phyloP scores from a whole-genome alignment of 2,888 invertebrate genomes.

The Julus scanicus region DNA sequence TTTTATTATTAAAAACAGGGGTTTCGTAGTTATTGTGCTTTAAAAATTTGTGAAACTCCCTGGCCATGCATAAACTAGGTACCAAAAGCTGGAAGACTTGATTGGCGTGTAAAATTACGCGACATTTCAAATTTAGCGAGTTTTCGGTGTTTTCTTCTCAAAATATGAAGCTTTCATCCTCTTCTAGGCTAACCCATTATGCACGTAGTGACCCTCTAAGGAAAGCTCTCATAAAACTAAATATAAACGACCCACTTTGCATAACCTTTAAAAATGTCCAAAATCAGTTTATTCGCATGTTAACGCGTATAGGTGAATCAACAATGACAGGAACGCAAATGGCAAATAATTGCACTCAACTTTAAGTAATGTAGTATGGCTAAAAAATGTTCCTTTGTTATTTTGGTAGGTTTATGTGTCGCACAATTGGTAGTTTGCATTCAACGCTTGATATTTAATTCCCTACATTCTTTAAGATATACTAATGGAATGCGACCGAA shows the following conservation, averaged over 20 bases:
- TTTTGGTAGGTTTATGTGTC: neutral
- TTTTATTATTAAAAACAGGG: no score
- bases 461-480: neutral
- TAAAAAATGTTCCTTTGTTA: neutral
- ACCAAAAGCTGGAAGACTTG: no score
- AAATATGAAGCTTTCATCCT: no score
- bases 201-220: no score
- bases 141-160: neutral
- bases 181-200: no score
- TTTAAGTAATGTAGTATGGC: neutral
- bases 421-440: neutral
- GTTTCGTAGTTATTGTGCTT: no score
- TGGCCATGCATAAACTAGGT: no score
- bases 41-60: no score
- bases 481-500: neutral
- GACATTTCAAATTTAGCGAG: neutral
- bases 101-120: no score
- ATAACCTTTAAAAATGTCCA: neutral
- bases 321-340: constrained; percentile 7
- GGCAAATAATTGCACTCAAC: neutral
- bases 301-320: neutral
- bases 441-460: neutral
- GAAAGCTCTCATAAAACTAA: neutral
- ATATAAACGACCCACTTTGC: neutral
- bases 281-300: neutral